A percentile compares a stretch with the other conserved stretches of the same genome.
These are phyloP conservation scores for Umimayanthus kanabou DNA, from an alignment of 92 coral and sea anemone species.

Conservation along the genomic window DNA sequence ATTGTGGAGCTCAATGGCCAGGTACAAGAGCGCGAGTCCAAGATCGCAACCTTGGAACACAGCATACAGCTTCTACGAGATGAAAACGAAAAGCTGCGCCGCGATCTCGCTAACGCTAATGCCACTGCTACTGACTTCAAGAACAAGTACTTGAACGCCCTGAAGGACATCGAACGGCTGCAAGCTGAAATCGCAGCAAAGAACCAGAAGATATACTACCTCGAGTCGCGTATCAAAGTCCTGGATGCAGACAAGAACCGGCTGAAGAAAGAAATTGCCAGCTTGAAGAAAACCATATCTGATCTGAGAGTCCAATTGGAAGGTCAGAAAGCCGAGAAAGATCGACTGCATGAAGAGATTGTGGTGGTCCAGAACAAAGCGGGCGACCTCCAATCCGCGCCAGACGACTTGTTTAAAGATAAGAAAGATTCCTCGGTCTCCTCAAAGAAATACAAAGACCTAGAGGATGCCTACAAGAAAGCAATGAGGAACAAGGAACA, in stretches of 20 bases:
- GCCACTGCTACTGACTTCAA: slow-evolving; percentile 86
- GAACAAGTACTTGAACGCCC: slow-evolving; percentile 84
- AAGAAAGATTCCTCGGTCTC: slow-evolving; percentile 68
- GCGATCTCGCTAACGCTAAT: slow-evolving; percentile 80
- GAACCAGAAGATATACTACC: slow-evolving; percentile 73
- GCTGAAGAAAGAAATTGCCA: slow-evolving; percentile 61
- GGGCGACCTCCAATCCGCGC: slow-evolving; percentile 85
- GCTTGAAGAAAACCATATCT: slow-evolving; percentile 77
- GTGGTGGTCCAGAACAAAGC: slow-evolving; percentile 66
- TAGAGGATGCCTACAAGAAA: slow-evolving; percentile 87
- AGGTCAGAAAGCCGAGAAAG: slow-evolving; percentile 67
- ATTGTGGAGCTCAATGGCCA: slow-evolving; percentile 71
- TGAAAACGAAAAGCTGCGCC: slow-evolving; percentile 84
- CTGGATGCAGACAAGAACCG: slow-evolving; percentile 73
- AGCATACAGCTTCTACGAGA: slow-evolving; percentile 76
- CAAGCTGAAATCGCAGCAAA: slow-evolving; percentile 73
- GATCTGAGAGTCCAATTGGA: slow-evolving; percentile 84
- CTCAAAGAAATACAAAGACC: slow-evolving; percentile 81
- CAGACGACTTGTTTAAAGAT: slow-evolving; percentile 63
- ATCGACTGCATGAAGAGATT: slow-evolving; percentile 66
- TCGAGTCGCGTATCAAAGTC: slow-evolving; percentile 75
- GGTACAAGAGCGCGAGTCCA: slow-evolving; percentile 86
- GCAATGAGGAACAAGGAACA: slow-evolving; percentile 69
- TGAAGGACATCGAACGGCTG: slow-evolving; percentile 72
- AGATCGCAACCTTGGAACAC: slow-evolving; percentile 83